A percentile compares a stretch with the other conserved stretches of the same genome.
Conservation (phyloP, 2,888 invertebrate species). For the Acheta domesticus region DNA sequence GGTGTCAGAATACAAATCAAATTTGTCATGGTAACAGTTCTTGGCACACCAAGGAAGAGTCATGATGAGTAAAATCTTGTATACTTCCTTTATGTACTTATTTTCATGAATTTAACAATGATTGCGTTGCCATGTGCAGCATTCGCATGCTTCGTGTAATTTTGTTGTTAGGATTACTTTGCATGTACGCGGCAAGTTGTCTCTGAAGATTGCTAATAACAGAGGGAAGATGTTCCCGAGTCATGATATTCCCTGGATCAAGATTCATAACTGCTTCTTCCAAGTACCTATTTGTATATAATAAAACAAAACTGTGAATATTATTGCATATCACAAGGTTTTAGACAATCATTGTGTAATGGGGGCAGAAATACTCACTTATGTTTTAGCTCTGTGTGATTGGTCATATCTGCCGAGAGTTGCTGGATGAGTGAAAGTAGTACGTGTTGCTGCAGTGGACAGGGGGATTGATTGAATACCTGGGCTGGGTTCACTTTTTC, state of each 20-base stretch:
- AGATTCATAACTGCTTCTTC: slow-evolving; percentile 73
- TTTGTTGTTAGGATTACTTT: slow-evolving; percentile 62
- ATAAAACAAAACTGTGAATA: not conserved
- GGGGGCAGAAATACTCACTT: slow-evolving; percentile 54
- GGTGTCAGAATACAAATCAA: no score
- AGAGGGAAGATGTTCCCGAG: slow-evolving; percentile 75
- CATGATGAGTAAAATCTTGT: no score
- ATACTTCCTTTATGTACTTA: no score
- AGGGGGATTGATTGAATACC: slow-evolving; percentile 66
- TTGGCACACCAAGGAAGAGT: no score
- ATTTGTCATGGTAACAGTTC: no score
- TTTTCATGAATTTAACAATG: slow-evolving; percentile 24
- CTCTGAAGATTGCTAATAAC: slow-evolving; percentile 73
- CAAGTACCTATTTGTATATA: slow-evolving; percentile 27
- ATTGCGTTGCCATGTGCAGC: slow-evolving; percentile 31
- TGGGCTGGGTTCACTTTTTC: slow-evolving; percentile 75
- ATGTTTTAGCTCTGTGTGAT: slow-evolving; percentile 77
- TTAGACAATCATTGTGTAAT: not conserved
- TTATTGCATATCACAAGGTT: not conserved
- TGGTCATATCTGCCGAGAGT: slow-evolving; percentile 81
- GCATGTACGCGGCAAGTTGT: slow-evolving; percentile 68
- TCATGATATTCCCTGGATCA: slow-evolving; percentile 71
- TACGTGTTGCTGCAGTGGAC: slow-evolving; percentile 81
- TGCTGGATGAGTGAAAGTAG: slow-evolving; percentile 92
- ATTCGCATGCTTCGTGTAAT: slow-evolving; percentile 58